Percentiles rank a stretch among this genome's conserved stretches.
Evolutionary conservation across 2,888 invertebrate genomes (phyloP).

Genomic region (Chrysodeixis includens): DNA sequence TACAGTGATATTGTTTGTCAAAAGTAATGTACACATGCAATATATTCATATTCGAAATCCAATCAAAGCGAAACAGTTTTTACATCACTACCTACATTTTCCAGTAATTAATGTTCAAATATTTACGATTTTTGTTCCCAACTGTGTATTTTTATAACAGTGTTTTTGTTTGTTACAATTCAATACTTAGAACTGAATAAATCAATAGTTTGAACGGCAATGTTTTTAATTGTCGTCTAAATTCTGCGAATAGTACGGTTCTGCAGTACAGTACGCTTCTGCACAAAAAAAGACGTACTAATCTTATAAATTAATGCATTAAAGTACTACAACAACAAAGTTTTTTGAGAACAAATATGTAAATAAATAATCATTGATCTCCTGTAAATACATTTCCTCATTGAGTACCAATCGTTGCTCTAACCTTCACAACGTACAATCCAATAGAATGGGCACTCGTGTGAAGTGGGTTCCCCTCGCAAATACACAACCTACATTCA

Average conservation of each 20-base stretch:
- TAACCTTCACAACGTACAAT: constrained; percentile 7
- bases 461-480: neutral
- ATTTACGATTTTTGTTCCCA: neutral
- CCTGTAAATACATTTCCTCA: neutral
- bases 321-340: too few relatives aligned
- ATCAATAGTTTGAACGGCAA: too few relatives aligned
- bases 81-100: neutral
- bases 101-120: neutral
- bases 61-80: neutral
- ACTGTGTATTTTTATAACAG: neutral
- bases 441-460: neutral
- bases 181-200: too few relatives aligned
- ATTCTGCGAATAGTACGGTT: too few relatives aligned
- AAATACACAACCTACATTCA: neutral
- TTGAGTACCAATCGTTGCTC: constrained; percentile 19
- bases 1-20: neutral
- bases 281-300: too few relatives aligned
- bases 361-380: too few relatives aligned
- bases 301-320: too few relatives aligned
- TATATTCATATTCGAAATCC: neutral
- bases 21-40: neutral
- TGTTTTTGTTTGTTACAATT: neutral
- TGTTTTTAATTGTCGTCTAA: too few relatives aligned
- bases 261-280: too few relatives aligned
- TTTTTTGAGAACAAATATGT: too few relatives aligned